Conservation (phyloP, 2,888 invertebrate genomes). For the Athrips mouffetella region DNA sequence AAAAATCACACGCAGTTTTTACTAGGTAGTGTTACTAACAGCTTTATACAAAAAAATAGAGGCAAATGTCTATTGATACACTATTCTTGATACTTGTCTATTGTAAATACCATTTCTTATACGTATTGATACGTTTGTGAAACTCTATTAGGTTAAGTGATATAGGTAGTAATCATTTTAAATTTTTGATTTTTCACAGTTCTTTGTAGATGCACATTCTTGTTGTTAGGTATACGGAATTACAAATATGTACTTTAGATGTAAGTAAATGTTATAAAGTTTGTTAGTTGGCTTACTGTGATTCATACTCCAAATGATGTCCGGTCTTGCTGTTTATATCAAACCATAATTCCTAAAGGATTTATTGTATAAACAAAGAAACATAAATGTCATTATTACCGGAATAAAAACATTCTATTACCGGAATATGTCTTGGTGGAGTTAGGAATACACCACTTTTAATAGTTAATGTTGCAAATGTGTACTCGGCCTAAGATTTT, state of each 20-base stretch:
- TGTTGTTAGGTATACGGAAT: neutral
- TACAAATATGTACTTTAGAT: neutral
- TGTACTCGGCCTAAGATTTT: constrained; percentile 1
- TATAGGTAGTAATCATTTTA: constrained; percentile 15
- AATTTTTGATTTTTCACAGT: constrained; percentile 22
- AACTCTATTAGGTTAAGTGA: constrained; percentile 30
- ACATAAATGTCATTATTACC: too few relatives aligned
- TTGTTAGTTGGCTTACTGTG: neutral
- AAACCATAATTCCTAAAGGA: too few relatives aligned
- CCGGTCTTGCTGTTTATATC: too few relatives aligned
- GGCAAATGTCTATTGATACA: constrained; percentile 37
- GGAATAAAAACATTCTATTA: too few relatives aligned
- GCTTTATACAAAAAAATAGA: constrained; percentile 43
- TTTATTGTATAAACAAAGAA: too few relatives aligned
- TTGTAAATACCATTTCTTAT: constrained; percentile 63
- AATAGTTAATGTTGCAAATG: neutral
- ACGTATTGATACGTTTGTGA: constrained; percentile 39
- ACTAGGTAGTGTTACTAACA: constrained; percentile 39
- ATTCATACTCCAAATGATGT: too few relatives aligned
- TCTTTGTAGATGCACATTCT: constrained; percentile 28
- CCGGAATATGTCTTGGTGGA: too few relatives aligned
- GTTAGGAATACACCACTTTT: too few relatives aligned
- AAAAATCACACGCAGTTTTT: constrained; percentile 28
- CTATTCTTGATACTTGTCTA: constrained; percentile 73
- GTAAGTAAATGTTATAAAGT: neutral